These are phyloP conservation scores for Pteronotus mesoamericanus DNA, from an alignment of 2,797 vertebrate genomes.

Conservation along the genomic window DNA sequence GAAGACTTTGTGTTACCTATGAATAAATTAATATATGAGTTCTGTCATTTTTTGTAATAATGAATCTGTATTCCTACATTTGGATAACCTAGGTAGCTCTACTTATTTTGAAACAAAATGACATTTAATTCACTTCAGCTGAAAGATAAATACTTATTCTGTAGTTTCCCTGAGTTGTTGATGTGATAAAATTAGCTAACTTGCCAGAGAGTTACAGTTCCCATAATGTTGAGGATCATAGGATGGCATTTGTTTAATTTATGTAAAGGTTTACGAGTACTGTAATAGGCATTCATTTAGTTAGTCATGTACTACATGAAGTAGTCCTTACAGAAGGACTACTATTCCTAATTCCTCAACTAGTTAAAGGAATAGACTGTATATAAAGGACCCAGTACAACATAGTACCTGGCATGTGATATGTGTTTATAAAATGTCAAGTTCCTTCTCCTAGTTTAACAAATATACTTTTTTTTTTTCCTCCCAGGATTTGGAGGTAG, in stretches of 20 bases:
- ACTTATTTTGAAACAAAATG: constrained; percentile 3
- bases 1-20: not conserved
- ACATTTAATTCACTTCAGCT: not conserved
- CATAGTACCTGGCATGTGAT: not conserved
- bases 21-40: not conserved
- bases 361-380: not conserved
- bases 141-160: not conserved
- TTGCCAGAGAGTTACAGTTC: not conserved
- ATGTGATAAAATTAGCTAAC: not conserved
- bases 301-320: too few relatives aligned
- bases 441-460: not conserved
- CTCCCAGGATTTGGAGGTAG: constrained; percentile 91
- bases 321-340: not conserved
- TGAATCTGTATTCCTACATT: not conserved
- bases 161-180: not conserved
- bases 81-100: not conserved
- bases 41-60: not conserved
- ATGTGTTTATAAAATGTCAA: not conserved
- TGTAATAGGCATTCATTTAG: not conserved
- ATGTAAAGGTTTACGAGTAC: not conserved
- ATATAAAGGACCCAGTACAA: not conserved
- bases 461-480: not conserved
- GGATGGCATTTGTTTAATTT: not conserved
- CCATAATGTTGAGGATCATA: not conserved
- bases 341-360: not conserved